Evolutionary conservation across 2,888 invertebrate species (phyloP).

Genomic region (Cantharis rufa): DNA sequence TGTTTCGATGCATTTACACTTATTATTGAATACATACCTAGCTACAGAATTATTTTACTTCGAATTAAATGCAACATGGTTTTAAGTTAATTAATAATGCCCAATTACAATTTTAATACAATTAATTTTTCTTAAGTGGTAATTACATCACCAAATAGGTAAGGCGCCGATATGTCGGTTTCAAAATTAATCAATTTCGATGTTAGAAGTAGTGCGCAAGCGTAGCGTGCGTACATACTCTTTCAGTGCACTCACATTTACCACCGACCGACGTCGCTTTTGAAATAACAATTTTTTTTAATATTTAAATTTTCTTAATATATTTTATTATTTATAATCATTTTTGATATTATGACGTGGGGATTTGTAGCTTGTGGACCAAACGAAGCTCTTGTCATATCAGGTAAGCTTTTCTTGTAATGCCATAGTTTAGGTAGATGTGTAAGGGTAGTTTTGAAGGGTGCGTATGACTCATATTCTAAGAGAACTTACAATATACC

Average conservation of each 20-base stretch:
- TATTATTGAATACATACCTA: no score
- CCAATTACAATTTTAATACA: not conserved
- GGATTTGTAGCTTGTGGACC: conserved; percentile 95
- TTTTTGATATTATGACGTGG: conserved; percentile 55
- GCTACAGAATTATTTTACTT: no score
- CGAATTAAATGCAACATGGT: not conserved
- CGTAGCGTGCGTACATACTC: not conserved
- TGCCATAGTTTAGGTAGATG: conserved; percentile 7
- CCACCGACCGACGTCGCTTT: not conserved
- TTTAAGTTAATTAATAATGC: not conserved
- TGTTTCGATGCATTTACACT: no score
- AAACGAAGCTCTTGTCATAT: conserved; percentile 92
- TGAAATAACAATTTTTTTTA: not conserved
- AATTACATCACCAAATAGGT: not conserved
- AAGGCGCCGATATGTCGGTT: not conserved
- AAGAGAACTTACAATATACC: conserved; percentile 6
- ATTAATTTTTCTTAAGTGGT: not conserved
- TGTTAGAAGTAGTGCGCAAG: not conserved
- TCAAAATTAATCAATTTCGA: conserved; percentile 1
- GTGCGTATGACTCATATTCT: not conserved
- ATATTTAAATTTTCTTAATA: not conserved
- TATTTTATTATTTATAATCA: not conserved
- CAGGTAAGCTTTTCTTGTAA: conserved; percentile 68
- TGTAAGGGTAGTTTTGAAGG: not conserved
- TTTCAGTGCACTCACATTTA: not conserved